phyloP scores from a whole-genome alignment of 2,888 invertebrate genomes.

The Ephialtes manifestator region DNA sequence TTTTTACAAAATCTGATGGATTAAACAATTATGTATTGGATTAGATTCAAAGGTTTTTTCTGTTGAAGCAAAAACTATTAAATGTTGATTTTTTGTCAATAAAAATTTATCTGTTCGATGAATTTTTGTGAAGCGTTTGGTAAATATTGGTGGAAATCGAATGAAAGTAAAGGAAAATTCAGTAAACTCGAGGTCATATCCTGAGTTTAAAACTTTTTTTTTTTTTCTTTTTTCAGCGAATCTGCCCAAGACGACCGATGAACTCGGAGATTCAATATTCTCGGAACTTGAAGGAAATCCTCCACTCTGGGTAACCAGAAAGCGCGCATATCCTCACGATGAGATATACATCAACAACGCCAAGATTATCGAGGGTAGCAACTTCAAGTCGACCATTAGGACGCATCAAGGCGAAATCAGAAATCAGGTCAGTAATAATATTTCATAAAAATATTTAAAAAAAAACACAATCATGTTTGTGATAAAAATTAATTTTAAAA shows the following conservation, averaged over 20 bases:
- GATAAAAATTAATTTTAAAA: neutral
- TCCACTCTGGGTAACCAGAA: slow-evolving; percentile 93
- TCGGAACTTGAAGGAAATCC: slow-evolving; percentile 95
- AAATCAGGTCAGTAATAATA: slow-evolving; percentile 87
- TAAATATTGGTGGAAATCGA: neutral
- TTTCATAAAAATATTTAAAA: neutral
- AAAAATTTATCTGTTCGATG: too few relatives aligned
- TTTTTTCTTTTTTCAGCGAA: slow-evolving; percentile 89
- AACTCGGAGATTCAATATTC: slow-evolving; percentile 90
- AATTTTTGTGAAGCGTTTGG: too few relatives aligned
- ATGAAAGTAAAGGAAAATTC: neutral
- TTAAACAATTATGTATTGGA: too few relatives aligned
- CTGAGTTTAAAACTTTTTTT: neutral
- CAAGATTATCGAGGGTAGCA: slow-evolving; percentile 90
- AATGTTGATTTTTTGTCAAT: too few relatives aligned
- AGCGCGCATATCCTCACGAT: slow-evolving; percentile 88
- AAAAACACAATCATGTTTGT: neutral
- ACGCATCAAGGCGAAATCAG: slow-evolving; percentile 85
- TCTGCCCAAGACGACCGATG: slow-evolving; percentile 90
- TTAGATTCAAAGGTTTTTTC: too few relatives aligned
- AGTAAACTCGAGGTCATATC: neutral
- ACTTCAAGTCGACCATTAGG: slow-evolving; percentile 89
- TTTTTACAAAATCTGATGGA: too few relatives aligned
- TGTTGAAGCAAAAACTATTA: too few relatives aligned
- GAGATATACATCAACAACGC: slow-evolving; percentile 96